Base-by-base conservation (phyloP, 2,888 invertebrate genomes). In the Clivina fossor region DNA sequence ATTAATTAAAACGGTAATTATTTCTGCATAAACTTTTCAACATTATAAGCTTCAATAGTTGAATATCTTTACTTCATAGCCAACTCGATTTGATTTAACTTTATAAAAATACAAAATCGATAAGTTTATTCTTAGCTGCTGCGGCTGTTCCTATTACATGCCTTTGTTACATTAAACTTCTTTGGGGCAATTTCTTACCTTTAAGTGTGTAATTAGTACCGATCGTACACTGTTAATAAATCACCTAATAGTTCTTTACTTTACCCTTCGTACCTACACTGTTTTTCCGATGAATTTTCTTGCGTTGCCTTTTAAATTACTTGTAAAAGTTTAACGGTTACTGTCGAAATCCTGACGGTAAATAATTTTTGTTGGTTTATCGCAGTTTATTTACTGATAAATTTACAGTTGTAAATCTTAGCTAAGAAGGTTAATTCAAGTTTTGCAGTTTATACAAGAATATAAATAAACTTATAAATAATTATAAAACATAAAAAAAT, bases 121-220 rank as follows among this genome's bases (percentile, higher is more conserved):
- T 44, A 44, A 44, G n/a, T 44, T 44, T 44, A 44, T 44, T 44
- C 44, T n/a, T n/a, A n/a, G 18, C 20, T 15, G 9, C 8, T 13
- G 32, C 30, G 44, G 30, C 20, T 15, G 9, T 5, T 13, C 19
- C 30, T 28, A 28, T 44, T 44, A 44, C 44, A 44, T 44, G 44
- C 44, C 32, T 44, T 44, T 32, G 18, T 44, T 44, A 32, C 44
- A 44, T 44, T 44, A 44, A 18, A 44, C 19, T 32, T 32, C 24
- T 44, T 32, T n/a, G n/a, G 32, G 44, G 44, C 32, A 44, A 44
- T 44, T 44, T 44, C 44, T 44, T 44, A 44, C 44, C 44, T 44
- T 44, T 44, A 44, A 44, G 44, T 44, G 44, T 44, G 44, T 44
- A 44, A 44, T 44, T 44, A 44, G 30, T 44, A 44, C 30, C 11